Evolutionary conservation across 2,888 invertebrate species (phyloP).

Genomic region (Dilophus febrilis): DNA sequence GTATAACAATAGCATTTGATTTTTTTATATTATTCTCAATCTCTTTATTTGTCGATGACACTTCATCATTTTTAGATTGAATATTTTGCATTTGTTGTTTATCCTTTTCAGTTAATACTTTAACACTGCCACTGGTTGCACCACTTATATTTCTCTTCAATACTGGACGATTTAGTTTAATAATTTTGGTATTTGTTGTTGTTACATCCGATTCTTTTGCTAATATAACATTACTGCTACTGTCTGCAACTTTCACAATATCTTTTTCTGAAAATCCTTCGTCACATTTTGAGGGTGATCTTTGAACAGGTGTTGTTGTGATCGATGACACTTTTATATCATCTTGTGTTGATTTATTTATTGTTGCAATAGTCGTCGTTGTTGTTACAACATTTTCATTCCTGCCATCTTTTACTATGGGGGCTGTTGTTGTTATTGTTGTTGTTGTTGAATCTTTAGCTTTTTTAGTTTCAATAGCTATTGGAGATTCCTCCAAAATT

Average conservation of each 20-base stretch:
- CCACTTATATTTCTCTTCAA: not conserved
- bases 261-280: not conserved
- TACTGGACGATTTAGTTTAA: slow-evolving; percentile 1
- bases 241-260: not conserved
- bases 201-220: not conserved
- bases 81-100: slow-evolving; percentile 4
- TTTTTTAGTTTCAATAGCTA: too few species aligned
- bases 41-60: slow-evolving; percentile 13
- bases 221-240: not conserved
- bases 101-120: not conserved
- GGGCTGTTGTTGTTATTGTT: not conserved
- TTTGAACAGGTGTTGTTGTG: too few species aligned
- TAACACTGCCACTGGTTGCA: not conserved
- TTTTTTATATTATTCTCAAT: slow-evolving; percentile 9
- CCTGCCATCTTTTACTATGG: too few species aligned
- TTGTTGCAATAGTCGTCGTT: too few species aligned
- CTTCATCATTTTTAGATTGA: slow-evolving; percentile 11
- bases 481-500: too few species aligned
- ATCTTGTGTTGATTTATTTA: too few species aligned
- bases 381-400: too few species aligned
- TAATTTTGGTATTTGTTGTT: not conserved
- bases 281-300: not conserved
- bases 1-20: not conserved
- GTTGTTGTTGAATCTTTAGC: not conserved
- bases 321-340: too few species aligned